Base-by-base conservation (phyloP, 1,140 invertebrate species). In the Drosophila oshimai region DNA sequence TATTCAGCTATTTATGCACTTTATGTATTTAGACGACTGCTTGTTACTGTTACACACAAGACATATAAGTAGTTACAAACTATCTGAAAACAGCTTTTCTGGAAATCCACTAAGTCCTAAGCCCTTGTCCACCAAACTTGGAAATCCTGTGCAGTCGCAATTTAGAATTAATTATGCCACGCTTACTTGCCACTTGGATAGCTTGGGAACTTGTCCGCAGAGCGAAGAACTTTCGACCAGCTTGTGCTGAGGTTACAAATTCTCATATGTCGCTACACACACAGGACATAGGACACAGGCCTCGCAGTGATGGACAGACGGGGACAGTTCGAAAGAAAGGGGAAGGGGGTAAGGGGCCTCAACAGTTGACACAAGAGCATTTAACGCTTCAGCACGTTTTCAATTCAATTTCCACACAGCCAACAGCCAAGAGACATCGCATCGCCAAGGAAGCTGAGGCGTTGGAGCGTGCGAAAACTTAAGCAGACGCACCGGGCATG, bases 331-430 rank as follows among this genome's bases (percentile, higher is more conserved):
- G 54, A 55, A 26, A 10, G 31, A 44, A 44, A 45, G 54, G 29
- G 18, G 29, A 54, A 22, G 33, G 10, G 33, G 42, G 28, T n/a
- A 26, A 18, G 55, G 53, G 69, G 55, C 86, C 86, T 81, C 67
- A 89, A 75, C 74, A 86, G 88, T 88, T 86, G 84, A 90, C 88
- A 90, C 88, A 81, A 71, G 77, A 89, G 83, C 84, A 90, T 90
- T 90, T 90, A 90, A 90, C 88, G 88, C 88, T 74, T 90, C 88
- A 90, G 88, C 88, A 90, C 88, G 88, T 90, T 86, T 89, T 71
- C 88, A 88, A 90, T 90, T 90, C 80, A 90, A 90, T 90, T 89
- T 87, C 65, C 77, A 77, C 77, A 77, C 62, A 64, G 61, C 77
- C 34, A 55, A 22, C 60, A 75, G 42, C 44, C 22, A 45, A 29